Percentiles rank a stretch among this genome's conserved stretches.
Evolutionary conservation across 2,888 invertebrate genomes (phyloP).

Genomic region (Euzetes globulus): DNA sequence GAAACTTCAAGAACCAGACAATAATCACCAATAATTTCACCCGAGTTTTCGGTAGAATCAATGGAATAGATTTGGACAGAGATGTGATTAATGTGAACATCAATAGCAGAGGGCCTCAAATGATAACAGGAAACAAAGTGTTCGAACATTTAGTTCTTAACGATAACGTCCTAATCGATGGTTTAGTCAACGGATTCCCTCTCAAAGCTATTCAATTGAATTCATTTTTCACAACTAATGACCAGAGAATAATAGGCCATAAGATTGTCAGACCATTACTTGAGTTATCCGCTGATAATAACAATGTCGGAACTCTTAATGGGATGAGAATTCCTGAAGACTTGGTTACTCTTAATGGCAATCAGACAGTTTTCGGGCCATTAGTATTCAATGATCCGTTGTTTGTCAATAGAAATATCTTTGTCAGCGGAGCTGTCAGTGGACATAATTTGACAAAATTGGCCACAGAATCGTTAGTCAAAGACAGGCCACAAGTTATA

Average conservation of each 20-base stretch:
- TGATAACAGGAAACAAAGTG: slow-evolving; percentile 36
- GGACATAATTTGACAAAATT: slow-evolving; percentile 1
- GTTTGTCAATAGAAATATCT: background rate
- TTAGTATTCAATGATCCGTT: slow-evolving; percentile 10
- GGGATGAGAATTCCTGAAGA: slow-evolving; percentile 35
- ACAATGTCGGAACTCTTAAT: slow-evolving; percentile 36
- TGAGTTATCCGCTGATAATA: slow-evolving; percentile 28
- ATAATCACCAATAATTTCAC: slow-evolving; percentile 9
- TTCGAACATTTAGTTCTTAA: slow-evolving; percentile 32
- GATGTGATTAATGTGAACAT: slow-evolving; percentile 2
- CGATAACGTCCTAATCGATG: slow-evolving; percentile 32
- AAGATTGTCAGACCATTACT: slow-evolving; percentile 37
- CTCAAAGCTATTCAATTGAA: slow-evolving; percentile 27
- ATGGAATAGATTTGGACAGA: slow-evolving; percentile 14
- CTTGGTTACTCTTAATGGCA: slow-evolving; percentile 35
- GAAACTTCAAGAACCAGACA: background rate
- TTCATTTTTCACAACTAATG: slow-evolving; percentile 33
- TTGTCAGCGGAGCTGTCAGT: background rate
- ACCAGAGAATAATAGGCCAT: slow-evolving; percentile 33
- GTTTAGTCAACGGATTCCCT: slow-evolving; percentile 36
- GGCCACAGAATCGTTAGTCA: background rate
- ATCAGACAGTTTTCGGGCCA: background rate
- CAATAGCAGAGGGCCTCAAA: slow-evolving; percentile 35
- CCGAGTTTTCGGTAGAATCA: background rate
- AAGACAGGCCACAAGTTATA: background rate